A percentile compares a stretch with the other conserved stretches of the same genome.
Evolutionary conservation across 2,888 invertebrate species (phyloP).

Genomic region (Trissonchulus latispiculum): DNA sequence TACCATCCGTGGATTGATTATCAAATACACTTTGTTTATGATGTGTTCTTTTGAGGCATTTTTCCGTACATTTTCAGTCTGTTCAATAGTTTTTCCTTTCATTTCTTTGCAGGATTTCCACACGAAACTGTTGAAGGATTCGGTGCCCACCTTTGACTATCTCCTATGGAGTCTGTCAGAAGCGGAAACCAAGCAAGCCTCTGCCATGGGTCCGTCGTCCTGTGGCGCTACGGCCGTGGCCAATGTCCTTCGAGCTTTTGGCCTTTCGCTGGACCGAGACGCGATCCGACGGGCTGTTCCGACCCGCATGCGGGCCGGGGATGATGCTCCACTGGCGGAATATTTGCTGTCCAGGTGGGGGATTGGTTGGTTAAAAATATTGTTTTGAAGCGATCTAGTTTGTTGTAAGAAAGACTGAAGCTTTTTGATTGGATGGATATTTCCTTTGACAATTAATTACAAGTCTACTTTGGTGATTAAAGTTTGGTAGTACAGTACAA

Average conservation of each 20-base stretch:
- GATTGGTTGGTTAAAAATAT: too few relatives aligned
- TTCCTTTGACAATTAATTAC: too few relatives aligned
- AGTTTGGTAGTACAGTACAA: too few relatives aligned
- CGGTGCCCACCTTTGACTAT: neutral
- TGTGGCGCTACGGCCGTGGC: constrained; percentile 67
- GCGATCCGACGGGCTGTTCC: constrained; percentile 55
- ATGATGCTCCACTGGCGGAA: constrained; percentile 54
- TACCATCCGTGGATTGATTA: too few relatives aligned
- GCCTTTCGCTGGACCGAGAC: constrained; percentile 45
- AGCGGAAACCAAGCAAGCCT: constrained; percentile 61
- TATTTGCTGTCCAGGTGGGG: constrained; percentile 62
- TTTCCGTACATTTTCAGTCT: too few relatives aligned
- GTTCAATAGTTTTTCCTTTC: too few relatives aligned
- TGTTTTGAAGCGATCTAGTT: too few relatives aligned
- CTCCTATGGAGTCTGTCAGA: constrained; percentile 63
- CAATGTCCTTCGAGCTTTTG: constrained; percentile 54
- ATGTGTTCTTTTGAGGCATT: too few relatives aligned
- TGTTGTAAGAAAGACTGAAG: too few relatives aligned
- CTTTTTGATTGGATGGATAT: too few relatives aligned
- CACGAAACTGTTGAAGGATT: neutral
- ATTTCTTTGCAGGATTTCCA: neutral
- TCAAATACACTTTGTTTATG: too few relatives aligned
- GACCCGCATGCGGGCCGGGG: constrained; percentile 56
- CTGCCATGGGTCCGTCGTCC: constrained; percentile 64
- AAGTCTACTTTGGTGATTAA: too few relatives aligned